Evolutionary conservation across 2,113 vertebrate genomes (phyloP), one percentile per base, ranked within the genome.

Genomic region (Orycteropus afer): DNA sequence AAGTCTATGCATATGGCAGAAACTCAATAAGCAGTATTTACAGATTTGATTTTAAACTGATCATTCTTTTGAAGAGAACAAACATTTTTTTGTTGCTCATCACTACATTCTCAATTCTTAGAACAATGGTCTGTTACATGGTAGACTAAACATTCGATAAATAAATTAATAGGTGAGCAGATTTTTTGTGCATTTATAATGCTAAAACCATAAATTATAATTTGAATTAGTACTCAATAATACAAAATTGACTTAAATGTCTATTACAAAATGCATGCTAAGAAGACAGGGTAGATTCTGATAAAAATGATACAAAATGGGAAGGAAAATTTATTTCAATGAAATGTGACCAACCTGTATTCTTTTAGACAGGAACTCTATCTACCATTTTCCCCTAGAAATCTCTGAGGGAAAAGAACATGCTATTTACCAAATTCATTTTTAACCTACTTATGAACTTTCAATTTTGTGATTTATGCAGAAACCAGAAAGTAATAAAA

Each of bases 401-500:
- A 71, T 87, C 79, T 40, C 23, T 51, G 59, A 93, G 61, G 27
- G 55, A 94, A 94, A 96, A 95, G 53, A 80, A 59, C 20, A 93
- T 42, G 25, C 51, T 71, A 74, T 77, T 80, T 87, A 85, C 29
- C 47, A 90, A 86, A 78, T 82, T 89, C 53, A 55, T 87, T 85
- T 89, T 90, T 40, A 89, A 57, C 3, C 57, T 86, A 83, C 1
- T 78, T 86, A 71, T 5, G 6, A 94, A 49, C 37, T 51, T 83
- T 51, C 51, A 34, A 86, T 67, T 89, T 76, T 85, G 49, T 55
- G 42, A 96, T 82, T 93, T 90, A 93, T 91, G 9, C 2, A 91
- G 77, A 89, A 93, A 47, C 27, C 12, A 95, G 37, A 87, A 86
- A 90, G 84, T 80, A 87, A 77, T 78, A 73, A 86, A 90, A 83